Conservation (phyloP, 2,797 vertebrate species). For the Morus bassanus region DNA sequence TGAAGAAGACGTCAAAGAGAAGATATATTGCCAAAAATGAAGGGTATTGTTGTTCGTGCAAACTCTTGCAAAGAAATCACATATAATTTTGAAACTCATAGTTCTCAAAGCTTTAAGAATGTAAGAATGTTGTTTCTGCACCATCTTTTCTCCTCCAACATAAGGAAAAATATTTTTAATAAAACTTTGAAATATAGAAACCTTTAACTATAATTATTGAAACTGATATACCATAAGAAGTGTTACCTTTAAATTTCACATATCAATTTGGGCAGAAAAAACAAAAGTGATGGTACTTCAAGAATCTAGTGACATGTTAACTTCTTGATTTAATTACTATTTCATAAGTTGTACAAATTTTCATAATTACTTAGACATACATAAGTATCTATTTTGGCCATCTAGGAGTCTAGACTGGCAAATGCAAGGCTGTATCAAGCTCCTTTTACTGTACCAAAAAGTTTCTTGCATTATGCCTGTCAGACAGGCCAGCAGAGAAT, state of each 20-base stretch:
- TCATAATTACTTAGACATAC: not conserved
- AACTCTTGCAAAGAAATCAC: not conserved
- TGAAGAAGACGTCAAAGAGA: not conserved
- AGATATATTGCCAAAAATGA: not conserved
- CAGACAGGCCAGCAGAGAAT: not conserved
- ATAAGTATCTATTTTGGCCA: not conserved
- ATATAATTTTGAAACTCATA: not conserved
- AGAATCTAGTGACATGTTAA: not conserved
- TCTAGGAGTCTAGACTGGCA: not conserved
- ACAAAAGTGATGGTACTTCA: not conserved
- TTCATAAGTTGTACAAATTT: not conserved
- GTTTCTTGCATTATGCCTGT: not conserved
- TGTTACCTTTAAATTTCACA: not conserved
- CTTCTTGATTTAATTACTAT: not conserved
- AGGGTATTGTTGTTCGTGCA: rapidly evolving
- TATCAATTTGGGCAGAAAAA: not conserved
- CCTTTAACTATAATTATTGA: not conserved
- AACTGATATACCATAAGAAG: not conserved
- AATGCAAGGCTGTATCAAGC: not conserved
- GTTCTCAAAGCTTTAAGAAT: not conserved
- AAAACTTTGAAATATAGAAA: not conserved
- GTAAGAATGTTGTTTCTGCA: not conserved
- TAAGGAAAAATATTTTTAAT: not conserved
- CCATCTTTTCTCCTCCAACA: not conserved
- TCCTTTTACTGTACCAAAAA: not conserved